Percentiles rank a stretch among this genome's conserved stretches.
Conservation (phyloP, 2,888 invertebrate species). For the Therioaphis trifolii region DNA sequence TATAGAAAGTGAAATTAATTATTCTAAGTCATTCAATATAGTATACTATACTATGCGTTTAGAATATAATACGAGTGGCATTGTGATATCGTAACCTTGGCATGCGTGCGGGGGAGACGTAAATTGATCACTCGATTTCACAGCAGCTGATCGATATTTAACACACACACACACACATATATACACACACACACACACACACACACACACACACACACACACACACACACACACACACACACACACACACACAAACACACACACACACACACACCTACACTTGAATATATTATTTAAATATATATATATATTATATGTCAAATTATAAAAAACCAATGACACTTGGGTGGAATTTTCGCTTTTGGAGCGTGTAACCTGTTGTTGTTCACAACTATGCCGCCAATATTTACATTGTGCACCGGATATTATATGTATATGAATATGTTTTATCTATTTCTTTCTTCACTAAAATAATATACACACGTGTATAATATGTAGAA, state of each 20-base stretch:
- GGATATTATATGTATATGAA: not conserved
- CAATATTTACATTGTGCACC: not conserved
- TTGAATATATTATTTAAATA: too few species aligned
- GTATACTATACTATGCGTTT: not conserved
- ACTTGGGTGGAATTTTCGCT: not conserved
- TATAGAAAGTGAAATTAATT: constrained; percentile 51
- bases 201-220: too few species aligned
- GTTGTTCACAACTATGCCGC: not conserved
- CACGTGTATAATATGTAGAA: too few species aligned
- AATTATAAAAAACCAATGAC: not conserved
- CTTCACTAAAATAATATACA: not conserved
- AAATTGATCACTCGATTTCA: constrained; percentile 42
- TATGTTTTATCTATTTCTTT: not conserved
- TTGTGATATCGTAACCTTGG: constrained; percentile 33
- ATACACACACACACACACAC: too few species aligned
- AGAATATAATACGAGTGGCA: constrained; percentile 1
- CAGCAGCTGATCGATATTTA: constrained; percentile 16
- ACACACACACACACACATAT: too few species aligned
- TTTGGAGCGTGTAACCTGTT: constrained; percentile 46
- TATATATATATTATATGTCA: not conserved
- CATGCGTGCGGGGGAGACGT: constrained; percentile 5
- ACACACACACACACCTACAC: too few species aligned
- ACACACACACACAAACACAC: too few species aligned
- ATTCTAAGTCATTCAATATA: not conserved
- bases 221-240: too few species aligned